Conservation (phyloP, 92 coral and sea anemone genomes). For the Paragorgia papillata region DNA sequence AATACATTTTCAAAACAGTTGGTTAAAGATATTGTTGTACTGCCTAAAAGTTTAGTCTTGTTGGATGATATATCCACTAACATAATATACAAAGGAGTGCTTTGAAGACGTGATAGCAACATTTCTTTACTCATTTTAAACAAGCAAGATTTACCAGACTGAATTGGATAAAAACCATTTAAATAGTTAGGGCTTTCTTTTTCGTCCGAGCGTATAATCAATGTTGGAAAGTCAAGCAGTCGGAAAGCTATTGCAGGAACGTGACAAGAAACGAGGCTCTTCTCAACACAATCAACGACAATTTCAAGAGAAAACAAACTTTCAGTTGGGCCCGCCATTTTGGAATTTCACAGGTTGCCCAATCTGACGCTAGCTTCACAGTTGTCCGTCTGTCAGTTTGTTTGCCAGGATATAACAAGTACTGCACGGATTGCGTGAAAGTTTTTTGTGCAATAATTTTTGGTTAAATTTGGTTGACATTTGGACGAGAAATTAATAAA, state of each 20-base stretch:
- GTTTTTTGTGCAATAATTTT: too few relatives aligned
- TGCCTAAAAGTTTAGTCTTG: conserved; percentile 77
- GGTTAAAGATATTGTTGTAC: conserved; percentile 72
- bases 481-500: too few relatives aligned
- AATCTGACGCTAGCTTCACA: too few relatives aligned
- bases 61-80: conserved; percentile 77
- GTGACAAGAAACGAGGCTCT: conserved; percentile 65
- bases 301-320: conserved; percentile 89
- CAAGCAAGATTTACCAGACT: conserved; percentile 75
- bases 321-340: conserved; percentile 55
- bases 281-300: conserved; percentile 76
- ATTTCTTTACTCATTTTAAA: conserved; percentile 67
- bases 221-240: conserved; percentile 84
- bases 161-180: not conserved
- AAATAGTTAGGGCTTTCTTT: not conserved
- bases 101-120: conserved; percentile 62
- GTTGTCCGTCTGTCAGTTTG: too few relatives aligned
- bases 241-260: conserved; percentile 89
- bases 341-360: not conserved
- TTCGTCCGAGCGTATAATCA: conserved; percentile 59
- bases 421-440: too few relatives aligned
- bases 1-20: conserved; percentile 64
- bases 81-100: conserved; percentile 85
- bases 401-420: too few relatives aligned
- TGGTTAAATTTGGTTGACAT: too few relatives aligned